Conservation (phyloP, 2,113 vertebrate genomes). For the Hippolais icterina region DNA sequence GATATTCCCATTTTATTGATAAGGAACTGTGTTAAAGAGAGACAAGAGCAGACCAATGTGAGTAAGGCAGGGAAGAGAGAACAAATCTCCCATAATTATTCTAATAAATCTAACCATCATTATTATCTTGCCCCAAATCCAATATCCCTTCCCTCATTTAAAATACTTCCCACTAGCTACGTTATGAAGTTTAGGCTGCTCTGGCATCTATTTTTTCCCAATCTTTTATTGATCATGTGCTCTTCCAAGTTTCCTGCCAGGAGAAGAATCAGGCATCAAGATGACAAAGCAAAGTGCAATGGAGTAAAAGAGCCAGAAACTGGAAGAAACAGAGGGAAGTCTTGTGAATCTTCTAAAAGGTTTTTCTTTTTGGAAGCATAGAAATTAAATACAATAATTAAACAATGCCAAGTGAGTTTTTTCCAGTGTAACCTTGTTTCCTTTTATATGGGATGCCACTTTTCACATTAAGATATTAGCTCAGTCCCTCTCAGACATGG, state of each 20-base stretch:
- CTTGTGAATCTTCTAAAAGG: neutral
- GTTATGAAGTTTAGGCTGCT: neutral
- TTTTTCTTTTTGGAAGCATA: neutral
- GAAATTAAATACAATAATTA: neutral
- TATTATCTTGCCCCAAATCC: neutral
- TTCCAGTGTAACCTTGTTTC: neutral
- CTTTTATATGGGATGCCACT: neutral
- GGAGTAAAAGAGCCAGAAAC: neutral
- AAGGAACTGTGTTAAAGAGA: neutral
- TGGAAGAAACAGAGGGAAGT: neutral
- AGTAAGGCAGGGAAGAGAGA: neutral
- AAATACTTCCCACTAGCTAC: neutral
- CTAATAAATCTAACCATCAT: neutral
- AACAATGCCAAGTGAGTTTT: neutral
- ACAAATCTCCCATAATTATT: neutral
- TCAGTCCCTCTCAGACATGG: neutral
- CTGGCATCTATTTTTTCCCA: neutral
- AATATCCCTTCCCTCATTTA: neutral
- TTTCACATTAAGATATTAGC: neutral
- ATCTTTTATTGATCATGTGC: neutral
- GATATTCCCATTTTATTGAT: neutral
- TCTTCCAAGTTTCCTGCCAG: neutral
- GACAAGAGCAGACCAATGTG: neutral
- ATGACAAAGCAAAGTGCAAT: slow-evolving; percentile 1
- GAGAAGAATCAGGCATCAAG: neutral